These are phyloP conservation scores for Rambutsinella grinnellia DNA, from an alignment of 2,888 invertebrate species.

Conservation along the genomic window DNA sequence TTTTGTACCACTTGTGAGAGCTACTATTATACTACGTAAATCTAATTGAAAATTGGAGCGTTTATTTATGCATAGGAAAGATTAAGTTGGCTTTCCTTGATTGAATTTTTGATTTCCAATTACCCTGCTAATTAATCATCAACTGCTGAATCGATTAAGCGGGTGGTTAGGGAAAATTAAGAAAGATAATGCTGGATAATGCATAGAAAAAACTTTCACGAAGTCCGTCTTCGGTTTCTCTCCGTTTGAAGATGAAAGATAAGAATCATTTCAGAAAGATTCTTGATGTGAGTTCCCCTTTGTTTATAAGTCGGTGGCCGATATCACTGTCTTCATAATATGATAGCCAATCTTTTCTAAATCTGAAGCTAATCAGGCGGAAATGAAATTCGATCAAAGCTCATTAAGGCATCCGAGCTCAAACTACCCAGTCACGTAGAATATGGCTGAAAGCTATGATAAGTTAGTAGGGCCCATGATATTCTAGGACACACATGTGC, in stretches of 20 bases:
- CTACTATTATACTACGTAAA: neutral
- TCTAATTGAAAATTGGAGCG: too few relatives aligned
- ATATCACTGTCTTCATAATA: slow-evolving; percentile 5
- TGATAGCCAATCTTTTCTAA: slow-evolving; percentile 29
- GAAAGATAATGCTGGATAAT: neutral
- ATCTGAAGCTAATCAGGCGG: slow-evolving; percentile 26
- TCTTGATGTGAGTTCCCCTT: slow-evolving; percentile 25
- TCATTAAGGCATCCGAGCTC: slow-evolving; percentile 20
- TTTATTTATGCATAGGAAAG: too few relatives aligned
- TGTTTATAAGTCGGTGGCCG: slow-evolving; percentile 14
- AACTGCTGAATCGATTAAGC: slow-evolving; percentile 21
- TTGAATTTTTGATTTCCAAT: slow-evolving; percentile 31
- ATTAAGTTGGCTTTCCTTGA: too few relatives aligned
- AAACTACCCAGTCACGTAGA: slow-evolving; percentile 8
- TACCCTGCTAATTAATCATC: slow-evolving; percentile 31
- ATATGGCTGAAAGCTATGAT: neutral
- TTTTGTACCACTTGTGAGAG: too few relatives aligned
- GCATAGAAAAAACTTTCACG: neutral
- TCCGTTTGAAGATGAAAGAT: neutral
- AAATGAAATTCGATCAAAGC: slow-evolving; percentile 43
- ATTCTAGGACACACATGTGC: neutral
- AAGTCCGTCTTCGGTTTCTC: neutral
- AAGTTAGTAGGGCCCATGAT: too few relatives aligned
- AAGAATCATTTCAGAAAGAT: neutral
- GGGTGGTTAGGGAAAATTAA: slow-evolving; percentile 11